Conservation (phyloP, 30 jellyfish, hydroid and myxozoan genomes). For the Aurelia sp. region DNA sequence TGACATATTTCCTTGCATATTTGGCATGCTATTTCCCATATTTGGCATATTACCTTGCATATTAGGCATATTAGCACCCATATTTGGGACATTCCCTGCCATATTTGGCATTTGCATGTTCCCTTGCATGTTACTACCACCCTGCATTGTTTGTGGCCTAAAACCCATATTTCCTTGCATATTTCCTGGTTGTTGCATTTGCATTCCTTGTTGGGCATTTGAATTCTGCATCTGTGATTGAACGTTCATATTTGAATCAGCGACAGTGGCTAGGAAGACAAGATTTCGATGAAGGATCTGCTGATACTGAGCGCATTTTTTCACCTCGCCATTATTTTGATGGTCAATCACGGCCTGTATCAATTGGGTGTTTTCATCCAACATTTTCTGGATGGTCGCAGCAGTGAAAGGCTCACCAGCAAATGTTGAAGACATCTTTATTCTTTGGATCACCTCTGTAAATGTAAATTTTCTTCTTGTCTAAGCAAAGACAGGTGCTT, state of each 20-base stretch:
- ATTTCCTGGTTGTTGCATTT: conserved; percentile 61
- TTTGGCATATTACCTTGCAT: conserved; percentile 48
- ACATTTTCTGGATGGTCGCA: conserved; percentile 94
- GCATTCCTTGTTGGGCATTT: conserved; percentile 32
- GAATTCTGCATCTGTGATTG: conserved; percentile 52
- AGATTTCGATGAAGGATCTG: conserved; percentile 87
- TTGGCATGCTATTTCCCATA: conserved; percentile 42
- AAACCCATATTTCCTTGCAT: conserved; percentile 40
- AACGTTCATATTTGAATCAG: conserved; percentile 85
- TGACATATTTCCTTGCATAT: conserved; percentile 43
- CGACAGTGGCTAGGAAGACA: conserved; percentile 90
- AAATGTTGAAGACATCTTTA: conserved; percentile 89
- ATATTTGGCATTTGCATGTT: conserved; percentile 62
- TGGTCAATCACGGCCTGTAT: conserved; percentile 85
- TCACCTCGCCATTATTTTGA: conserved; percentile 89
- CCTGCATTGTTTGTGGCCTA: conserved; percentile 50
- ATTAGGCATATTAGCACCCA: conserved; percentile 31
- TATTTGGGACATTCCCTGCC: conserved; percentile 37
- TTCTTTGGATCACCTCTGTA: background rate
- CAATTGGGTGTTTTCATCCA: conserved; percentile 93
- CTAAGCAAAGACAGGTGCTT: conserved; percentile 20
- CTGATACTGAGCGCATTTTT: conserved; percentile 95
- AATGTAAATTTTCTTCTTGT: background rate
- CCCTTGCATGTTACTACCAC: conserved; percentile 51
- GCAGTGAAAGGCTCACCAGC: conserved; percentile 90